phyloP scores from a whole-genome alignment of 2,888 invertebrate genomes.

The Nephrocerus scutellatus region DNA sequence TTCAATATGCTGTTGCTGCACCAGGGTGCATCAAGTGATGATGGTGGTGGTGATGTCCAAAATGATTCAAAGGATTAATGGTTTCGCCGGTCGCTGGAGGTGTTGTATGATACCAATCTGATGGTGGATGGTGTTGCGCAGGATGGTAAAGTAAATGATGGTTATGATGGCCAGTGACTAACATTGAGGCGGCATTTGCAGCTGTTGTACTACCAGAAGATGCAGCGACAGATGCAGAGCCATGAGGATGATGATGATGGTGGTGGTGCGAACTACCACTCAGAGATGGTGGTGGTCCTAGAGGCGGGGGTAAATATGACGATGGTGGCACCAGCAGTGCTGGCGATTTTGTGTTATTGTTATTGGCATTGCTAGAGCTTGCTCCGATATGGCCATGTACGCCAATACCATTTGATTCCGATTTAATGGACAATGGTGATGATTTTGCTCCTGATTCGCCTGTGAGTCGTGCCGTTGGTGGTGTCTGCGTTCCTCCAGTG shows the following conservation, averaged over 20 bases:
- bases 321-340: constrained; percentile 39
- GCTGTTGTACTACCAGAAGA: constrained; percentile 33
- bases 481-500: constrained; percentile 47
- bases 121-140: constrained; percentile 45
- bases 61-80: constrained; percentile 48
- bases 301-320: constrained; percentile 43
- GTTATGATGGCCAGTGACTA: constrained; percentile 40
- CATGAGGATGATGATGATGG: constrained; percentile 32
- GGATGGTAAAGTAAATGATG: constrained; percentile 47
- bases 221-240: constrained; percentile 24
- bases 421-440: constrained; percentile 46
- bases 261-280: constrained; percentile 24
- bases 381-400: constrained; percentile 38
- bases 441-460: constrained; percentile 36
- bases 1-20: constrained; percentile 71
- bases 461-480: constrained; percentile 39
- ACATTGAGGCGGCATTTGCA: constrained; percentile 37
- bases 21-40: constrained; percentile 63
- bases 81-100: constrained; percentile 45
- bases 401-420: constrained; percentile 34
- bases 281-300: constrained; percentile 41
- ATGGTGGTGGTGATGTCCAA: constrained; percentile 56
- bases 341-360: constrained; percentile 36
- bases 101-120: constrained; percentile 47
- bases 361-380: constrained; percentile 39